A percentile compares a stretch with the other conserved stretches of the same genome.
These are phyloP conservation scores for Chinchilla lanigera DNA, from an alignment of 2,113 vertebrate species.

Conservation along the genomic window DNA sequence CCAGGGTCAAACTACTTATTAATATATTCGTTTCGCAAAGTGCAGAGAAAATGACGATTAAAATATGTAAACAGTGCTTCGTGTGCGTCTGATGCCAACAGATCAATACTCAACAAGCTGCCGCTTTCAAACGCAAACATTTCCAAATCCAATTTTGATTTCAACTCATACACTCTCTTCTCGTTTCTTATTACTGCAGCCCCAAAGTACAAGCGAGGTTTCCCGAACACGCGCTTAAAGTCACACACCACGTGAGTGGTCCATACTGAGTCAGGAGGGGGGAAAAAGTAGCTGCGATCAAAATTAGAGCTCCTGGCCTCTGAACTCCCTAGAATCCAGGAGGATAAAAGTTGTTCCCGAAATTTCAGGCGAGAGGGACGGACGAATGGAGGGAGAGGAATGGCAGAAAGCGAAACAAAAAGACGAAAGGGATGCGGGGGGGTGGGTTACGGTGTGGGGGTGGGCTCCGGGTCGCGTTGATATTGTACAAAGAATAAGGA, in stretches of 20 bases:
- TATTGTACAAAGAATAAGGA: constrained; percentile 44
- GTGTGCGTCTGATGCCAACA: not conserved
- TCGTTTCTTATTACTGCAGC: constrained; percentile 25
- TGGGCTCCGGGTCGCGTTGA: not conserved
- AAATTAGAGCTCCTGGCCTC: constrained; percentile 85
- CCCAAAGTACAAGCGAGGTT: constrained; percentile 28
- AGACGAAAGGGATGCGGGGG: constrained; percentile 70
- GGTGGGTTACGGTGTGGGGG: not conserved
- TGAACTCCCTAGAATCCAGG: constrained; percentile 71
- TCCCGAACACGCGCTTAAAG: constrained; percentile 64
- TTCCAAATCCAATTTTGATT: constrained; percentile 60
- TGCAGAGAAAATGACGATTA: not conserved
- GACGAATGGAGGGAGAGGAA: not conserved
- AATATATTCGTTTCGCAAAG: constrained; percentile 21
- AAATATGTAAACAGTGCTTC: constrained; percentile 3
- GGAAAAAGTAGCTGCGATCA: constrained; percentile 76
- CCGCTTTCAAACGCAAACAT: constrained; percentile 55
- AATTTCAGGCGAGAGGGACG: constrained; percentile 25
- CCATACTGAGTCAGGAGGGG: constrained; percentile 34
- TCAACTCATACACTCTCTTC: constrained; percentile 46
- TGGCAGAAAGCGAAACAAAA: constrained; percentile 81
- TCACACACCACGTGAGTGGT: constrained; percentile 70
- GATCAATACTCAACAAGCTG: constrained; percentile 59
- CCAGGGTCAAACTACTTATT: not conserved
- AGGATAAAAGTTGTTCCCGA: constrained; percentile 73